Conservation (phyloP, 2,797 vertebrate species). For the Triplophysa bombifrons region DNA sequence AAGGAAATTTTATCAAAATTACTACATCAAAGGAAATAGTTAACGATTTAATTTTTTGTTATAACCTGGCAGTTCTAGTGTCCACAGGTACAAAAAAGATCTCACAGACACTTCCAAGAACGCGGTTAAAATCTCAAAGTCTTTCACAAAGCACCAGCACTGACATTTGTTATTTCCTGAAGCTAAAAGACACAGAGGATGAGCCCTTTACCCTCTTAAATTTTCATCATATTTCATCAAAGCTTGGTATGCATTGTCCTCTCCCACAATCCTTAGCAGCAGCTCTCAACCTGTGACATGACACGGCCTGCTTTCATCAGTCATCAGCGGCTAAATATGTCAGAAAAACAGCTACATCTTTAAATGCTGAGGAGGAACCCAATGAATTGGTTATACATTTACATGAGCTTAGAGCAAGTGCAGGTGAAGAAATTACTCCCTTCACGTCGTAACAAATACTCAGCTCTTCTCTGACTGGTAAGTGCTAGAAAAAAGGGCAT, state of each 20-base stretch:
- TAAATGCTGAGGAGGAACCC: slow-evolving; percentile 64
- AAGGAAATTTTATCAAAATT: neutral
- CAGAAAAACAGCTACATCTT: slow-evolving; percentile 68
- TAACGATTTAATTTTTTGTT: neutral
- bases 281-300: slow-evolving; percentile 52
- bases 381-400: slow-evolving; percentile 74
- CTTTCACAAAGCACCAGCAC: slow-evolving; percentile 32
- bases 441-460: slow-evolving; percentile 71
- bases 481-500: slow-evolving; percentile 79
- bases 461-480: slow-evolving; percentile 67
- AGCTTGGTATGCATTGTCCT: slow-evolving; percentile 52
- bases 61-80: slow-evolving; percentile 17
- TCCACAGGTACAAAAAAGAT: slow-evolving; percentile 32
- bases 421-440: slow-evolving; percentile 68
- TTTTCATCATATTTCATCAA: slow-evolving; percentile 61
- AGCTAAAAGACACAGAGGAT: slow-evolving; percentile 51
- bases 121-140: slow-evolving; percentile 33
- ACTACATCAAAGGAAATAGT: neutral
- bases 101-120: slow-evolving; percentile 45
- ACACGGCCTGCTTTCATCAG: slow-evolving; percentile 60
- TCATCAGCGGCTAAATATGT: slow-evolving; percentile 59
- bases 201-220: slow-evolving; percentile 53
- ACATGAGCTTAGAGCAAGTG: slow-evolving; percentile 67
- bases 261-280: slow-evolving; percentile 42
- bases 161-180: slow-evolving; percentile 54